Conservation (phyloP, 2,113 vertebrate genomes). For the Microcebus lehilahytsara region DNA sequence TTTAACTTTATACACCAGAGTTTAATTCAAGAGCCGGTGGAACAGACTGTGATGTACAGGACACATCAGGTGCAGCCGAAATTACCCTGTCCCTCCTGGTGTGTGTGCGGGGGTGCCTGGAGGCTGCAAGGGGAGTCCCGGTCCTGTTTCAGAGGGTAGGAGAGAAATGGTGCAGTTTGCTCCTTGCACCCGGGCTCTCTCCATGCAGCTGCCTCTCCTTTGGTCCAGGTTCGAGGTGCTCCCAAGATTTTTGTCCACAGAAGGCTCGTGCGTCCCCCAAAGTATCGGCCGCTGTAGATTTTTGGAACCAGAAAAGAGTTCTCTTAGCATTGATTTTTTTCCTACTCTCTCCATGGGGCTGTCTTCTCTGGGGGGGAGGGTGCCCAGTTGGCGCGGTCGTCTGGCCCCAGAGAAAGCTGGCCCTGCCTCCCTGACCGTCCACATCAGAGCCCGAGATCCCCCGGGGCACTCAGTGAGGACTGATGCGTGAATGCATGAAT, state of each 20-base stretch:
- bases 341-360: slow-evolving; percentile 11
- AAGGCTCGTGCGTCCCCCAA: not conserved
- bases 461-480: fast-evolving
- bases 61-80: slow-evolving; percentile 96
- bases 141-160: slow-evolving; percentile 88
- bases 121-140: slow-evolving; percentile 85
- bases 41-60: slow-evolving; percentile 99
- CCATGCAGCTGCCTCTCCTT: slow-evolving; percentile 73
- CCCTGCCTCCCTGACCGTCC: not conserved
- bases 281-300: not conserved
- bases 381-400: not conserved
- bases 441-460: too few relatives aligned
- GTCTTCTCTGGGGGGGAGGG: slow-evolving; percentile 44
- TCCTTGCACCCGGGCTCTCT: slow-evolving; percentile 88
- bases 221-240: slow-evolving; percentile 80
- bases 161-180: slow-evolving; percentile 90
- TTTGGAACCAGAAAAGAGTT: slow-evolving; percentile 49
- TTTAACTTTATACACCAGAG: slow-evolving; percentile 99
- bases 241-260: slow-evolving; percentile 35
- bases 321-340: slow-evolving; percentile 71
- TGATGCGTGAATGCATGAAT: not conserved
- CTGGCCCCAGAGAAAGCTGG: not conserved
- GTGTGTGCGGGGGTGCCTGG: too few relatives aligned
- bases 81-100: slow-evolving; percentile 97
- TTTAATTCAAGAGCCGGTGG: slow-evolving; percentile 97